Evolutionary conservation across 2,113 vertebrate genomes (phyloP).

Genomic region (Salvelinus fontinalis): DNA sequence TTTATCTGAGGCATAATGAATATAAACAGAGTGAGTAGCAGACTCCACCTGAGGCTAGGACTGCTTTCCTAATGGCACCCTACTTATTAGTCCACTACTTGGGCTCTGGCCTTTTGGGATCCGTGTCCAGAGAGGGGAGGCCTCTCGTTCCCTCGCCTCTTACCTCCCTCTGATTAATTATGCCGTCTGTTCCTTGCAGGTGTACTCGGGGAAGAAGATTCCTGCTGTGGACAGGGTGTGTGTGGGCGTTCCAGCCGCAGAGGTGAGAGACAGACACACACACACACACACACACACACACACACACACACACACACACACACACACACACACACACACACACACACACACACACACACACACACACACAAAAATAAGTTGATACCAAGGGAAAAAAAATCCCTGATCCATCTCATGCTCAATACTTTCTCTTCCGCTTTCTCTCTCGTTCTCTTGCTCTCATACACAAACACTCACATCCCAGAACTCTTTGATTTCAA

Average conservation of each 20-base stretch:
- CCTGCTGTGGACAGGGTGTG: slow-evolving; percentile 93
- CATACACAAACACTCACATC: background rate
- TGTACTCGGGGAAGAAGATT: slow-evolving; percentile 88
- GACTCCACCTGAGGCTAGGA: too few species aligned
- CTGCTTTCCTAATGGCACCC: too few species aligned
- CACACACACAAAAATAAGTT: background rate
- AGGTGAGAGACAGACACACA: slow-evolving; percentile 77
- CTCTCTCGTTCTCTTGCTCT: background rate
- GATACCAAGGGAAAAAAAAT: background rate
- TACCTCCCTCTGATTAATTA: slow-evolving; percentile 52
- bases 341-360: slow-evolving; percentile 3
- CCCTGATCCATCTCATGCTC: background rate
- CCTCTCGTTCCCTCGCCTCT: background rate
- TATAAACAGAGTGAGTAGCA: too few species aligned
- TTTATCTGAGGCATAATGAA: too few species aligned
- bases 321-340: background rate
- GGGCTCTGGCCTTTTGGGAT: background rate
- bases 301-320: background rate
- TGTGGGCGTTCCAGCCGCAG: slow-evolving; percentile 92
- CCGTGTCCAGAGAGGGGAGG: too few species aligned
- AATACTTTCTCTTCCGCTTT: background rate
- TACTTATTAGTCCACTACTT: too few species aligned
- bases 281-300: background rate
- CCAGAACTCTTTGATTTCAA: slow-evolving; percentile 42
- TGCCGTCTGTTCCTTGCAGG: slow-evolving; percentile 74